Percentiles rank a stretch among this genome's conserved stretches.
Evolutionary conservation across 2,113 vertebrate genomes (phyloP).

Genomic region (Hystrix brachyura): DNA sequence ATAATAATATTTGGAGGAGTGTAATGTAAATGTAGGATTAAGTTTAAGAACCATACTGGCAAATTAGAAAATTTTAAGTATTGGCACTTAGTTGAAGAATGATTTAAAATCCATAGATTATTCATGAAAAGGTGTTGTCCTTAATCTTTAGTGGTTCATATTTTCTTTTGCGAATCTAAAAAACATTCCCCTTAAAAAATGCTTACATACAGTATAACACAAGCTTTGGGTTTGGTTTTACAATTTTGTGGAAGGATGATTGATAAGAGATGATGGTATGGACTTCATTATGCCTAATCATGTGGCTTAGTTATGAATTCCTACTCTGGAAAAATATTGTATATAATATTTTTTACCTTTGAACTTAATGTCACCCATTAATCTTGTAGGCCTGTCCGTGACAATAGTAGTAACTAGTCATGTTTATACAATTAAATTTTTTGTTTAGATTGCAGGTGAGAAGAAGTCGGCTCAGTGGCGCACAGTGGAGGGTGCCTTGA

Average conservation of each 20-base stretch:
- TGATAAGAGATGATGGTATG: neutral
- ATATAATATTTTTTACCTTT: neutral
- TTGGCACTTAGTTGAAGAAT: neutral
- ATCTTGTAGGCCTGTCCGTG: neutral
- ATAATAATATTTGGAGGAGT: neutral
- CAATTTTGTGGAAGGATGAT: neutral
- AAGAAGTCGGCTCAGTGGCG: slow-evolving; percentile 95
- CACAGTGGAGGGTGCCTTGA: slow-evolving; percentile 93
- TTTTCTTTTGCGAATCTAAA: slow-evolving; percentile 1
- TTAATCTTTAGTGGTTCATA: neutral
- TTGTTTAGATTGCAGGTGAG: slow-evolving; percentile 88
- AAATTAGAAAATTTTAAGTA: slow-evolving; percentile 5
- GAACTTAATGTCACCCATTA: neutral
- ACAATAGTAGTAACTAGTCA: neutral
- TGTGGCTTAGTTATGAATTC: neutral
- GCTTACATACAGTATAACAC: neutral
- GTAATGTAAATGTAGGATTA: slow-evolving; percentile 1
- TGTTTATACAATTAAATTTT: slow-evolving; percentile 44
- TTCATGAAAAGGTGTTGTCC: neutral
- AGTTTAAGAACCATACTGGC: neutral
- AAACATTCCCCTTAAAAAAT: neutral
- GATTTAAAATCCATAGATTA: neutral
- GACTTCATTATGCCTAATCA: neutral
- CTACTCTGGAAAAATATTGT: slow-evolving; percentile 1
- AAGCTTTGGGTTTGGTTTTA: neutral